These are phyloP conservation scores for Eleginops maclovinus DNA, from an alignment of 2,113 vertebrate genomes.

Conservation along the genomic window DNA sequence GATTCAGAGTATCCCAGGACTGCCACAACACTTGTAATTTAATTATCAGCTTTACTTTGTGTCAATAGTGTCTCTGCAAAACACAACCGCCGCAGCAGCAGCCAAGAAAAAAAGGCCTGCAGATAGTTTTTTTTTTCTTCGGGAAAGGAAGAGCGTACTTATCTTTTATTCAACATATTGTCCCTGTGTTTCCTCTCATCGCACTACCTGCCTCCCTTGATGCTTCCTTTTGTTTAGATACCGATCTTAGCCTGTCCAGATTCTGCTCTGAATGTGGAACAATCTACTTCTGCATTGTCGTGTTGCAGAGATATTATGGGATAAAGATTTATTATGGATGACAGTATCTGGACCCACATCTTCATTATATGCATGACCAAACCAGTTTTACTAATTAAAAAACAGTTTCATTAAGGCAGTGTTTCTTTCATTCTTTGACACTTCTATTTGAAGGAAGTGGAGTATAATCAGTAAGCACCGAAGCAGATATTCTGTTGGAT, in stretches of 20 bases:
- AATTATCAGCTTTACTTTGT: constrained; percentile 84
- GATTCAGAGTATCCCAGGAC: constrained; percentile 78
- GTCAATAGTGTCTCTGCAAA: constrained; percentile 79
- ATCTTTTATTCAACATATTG: constrained; percentile 74
- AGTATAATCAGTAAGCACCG: neutral
- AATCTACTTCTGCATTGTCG: neutral
- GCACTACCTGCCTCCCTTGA: constrained; percentile 46
- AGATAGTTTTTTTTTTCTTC: constrained; percentile 67
- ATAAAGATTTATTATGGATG: neutral
- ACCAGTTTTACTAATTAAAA: neutral
- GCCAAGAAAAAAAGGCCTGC: constrained; percentile 70
- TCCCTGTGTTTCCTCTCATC: constrained; percentile 58
- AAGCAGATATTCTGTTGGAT: neutral
- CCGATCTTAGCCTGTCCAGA: constrained; percentile 23
- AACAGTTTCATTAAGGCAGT: neutral
- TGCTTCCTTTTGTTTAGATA: constrained; percentile 44
- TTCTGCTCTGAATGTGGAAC: constrained; percentile 36
- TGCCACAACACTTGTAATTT: constrained; percentile 83
- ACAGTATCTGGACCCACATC: neutral
- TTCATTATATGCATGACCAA: neutral
- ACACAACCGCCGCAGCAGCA: constrained; percentile 50
- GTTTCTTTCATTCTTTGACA: neutral
- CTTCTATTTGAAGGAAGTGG: neutral
- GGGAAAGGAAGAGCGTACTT: constrained; percentile 58
- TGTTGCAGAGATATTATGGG: neutral